Conservation (phyloP, 2,888 invertebrate species). For the Megamerina dolium region DNA sequence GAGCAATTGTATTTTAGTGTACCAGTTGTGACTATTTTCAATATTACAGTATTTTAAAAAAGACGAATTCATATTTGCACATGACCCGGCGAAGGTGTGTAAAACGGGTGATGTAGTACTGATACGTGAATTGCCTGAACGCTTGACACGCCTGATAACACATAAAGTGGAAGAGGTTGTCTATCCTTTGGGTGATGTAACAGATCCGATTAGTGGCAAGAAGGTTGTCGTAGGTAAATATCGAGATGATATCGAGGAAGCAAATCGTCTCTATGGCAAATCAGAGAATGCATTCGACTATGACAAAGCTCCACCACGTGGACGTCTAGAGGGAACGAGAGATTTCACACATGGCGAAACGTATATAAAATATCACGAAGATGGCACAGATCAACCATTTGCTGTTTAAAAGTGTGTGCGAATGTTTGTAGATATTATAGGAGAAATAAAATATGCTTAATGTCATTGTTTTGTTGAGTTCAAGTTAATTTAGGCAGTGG, state of each 20-base stretch:
- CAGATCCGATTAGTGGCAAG: slow-evolving; percentile 79
- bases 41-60: slow-evolving; percentile 69
- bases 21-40: neutral
- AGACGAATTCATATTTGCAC: slow-evolving; percentile 65
- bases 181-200: slow-evolving; percentile 75
- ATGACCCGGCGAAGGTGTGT: slow-evolving; percentile 70
- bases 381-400: slow-evolving; percentile 67
- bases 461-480: too few species aligned
- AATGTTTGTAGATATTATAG: neutral
- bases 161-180: slow-evolving; percentile 75
- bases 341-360: slow-evolving; percentile 74
- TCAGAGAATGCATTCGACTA: slow-evolving; percentile 66
- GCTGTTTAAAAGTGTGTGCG: slow-evolving; percentile 56
- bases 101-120: slow-evolving; percentile 80
- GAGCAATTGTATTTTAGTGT: neutral
- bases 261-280: slow-evolving; percentile 65
- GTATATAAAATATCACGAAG: slow-evolving; percentile 72
- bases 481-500: too few species aligned
- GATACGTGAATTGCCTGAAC: slow-evolving; percentile 66
- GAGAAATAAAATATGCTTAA: neutral
- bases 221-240: slow-evolving; percentile 67
- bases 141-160: slow-evolving; percentile 68
- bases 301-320: slow-evolving; percentile 68
- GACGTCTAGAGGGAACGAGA: slow-evolving; percentile 74
- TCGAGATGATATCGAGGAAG: slow-evolving; percentile 67